Evolutionary conservation across 2,113 vertebrate genomes (phyloP).

Genomic region (Ursus arctos): DNA sequence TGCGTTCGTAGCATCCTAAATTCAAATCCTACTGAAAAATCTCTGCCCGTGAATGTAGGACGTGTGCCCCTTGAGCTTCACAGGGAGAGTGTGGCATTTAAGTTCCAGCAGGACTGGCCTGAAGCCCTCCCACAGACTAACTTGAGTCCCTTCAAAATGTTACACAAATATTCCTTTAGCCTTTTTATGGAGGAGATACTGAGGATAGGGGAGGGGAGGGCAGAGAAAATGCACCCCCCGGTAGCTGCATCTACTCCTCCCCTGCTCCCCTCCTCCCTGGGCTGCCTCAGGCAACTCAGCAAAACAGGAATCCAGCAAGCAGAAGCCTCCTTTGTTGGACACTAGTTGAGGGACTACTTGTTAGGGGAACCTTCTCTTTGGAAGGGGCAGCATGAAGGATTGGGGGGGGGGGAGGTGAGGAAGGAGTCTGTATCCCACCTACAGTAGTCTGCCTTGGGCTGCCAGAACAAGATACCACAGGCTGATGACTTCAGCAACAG

Average conservation of each 20-base stretch:
- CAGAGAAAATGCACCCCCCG: neutral
- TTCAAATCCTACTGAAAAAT: neutral
- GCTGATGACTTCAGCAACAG: neutral
- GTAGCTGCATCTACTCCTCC: neutral
- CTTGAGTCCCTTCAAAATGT: neutral
- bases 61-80: accelerated
- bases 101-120: no score
- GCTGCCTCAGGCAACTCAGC: neutral
- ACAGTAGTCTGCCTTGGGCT: neutral
- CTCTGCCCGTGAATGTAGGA: neutral
- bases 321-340: neutral
- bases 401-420: no score
- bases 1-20: neutral
- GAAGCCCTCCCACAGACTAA: accelerated
- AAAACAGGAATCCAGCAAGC: neutral
- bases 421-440: neutral
- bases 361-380: neutral
- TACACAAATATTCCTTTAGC: neutral
- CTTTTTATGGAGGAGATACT: neutral
- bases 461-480: neutral
- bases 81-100: neutral
- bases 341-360: neutral
- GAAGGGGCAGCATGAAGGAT: accelerated
- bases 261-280: accelerated
- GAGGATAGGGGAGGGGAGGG: neutral